These are phyloP conservation scores for Drosophila tropicalis DNA, from an alignment of 1,140 invertebrate species.

Conservation along the genomic window DNA sequence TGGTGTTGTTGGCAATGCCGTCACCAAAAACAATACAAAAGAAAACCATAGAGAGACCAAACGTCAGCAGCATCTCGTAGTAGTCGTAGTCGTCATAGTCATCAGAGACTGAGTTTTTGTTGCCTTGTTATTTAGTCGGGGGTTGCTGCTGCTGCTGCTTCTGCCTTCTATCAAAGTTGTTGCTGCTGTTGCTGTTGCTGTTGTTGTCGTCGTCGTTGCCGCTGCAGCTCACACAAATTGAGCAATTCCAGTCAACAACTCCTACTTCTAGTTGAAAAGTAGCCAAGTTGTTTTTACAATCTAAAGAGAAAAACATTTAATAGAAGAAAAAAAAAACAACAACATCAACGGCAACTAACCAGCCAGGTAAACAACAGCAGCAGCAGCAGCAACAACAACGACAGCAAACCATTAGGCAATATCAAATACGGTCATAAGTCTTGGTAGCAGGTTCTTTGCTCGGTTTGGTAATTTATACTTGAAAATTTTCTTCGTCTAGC, in stretches of 20 bases:
- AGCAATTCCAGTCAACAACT: conserved; percentile 80
- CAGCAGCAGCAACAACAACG: conserved; percentile 23
- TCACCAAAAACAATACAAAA: conserved; percentile 51
- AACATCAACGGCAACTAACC: conserved; percentile 29
- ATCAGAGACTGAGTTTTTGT: conserved; percentile 34
- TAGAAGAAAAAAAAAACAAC: conserved; percentile 52
- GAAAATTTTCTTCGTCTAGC: conserved; percentile 41
- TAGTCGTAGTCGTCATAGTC: conserved; percentile 12
- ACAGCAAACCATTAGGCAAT: conserved; percentile 67
- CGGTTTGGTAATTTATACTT: conserved; percentile 72
- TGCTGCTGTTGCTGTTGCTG: conserved; percentile 17
- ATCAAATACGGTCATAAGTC: conserved; percentile 77
- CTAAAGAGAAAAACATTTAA: conserved; percentile 69
- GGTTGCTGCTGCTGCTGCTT: conserved; percentile 21
- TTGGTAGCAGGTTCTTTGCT: conserved; percentile 75
- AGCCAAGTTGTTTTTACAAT: conserved; percentile 68
- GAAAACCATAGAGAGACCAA: conserved; percentile 31
- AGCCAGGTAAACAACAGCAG: conserved; percentile 34
- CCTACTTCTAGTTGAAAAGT: conserved; percentile 78
- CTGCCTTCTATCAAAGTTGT: conserved; percentile 32
- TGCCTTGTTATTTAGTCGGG: conserved; percentile 49
- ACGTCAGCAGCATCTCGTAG: conserved; percentile 43
- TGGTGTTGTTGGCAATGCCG: conserved; percentile 53
- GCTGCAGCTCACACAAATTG: conserved; percentile 72
- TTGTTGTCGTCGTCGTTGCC: conserved; percentile 18